Evolutionary conservation across 2,113 vertebrate genomes (phyloP).

Genomic region (Etheostoma spectabile): DNA sequence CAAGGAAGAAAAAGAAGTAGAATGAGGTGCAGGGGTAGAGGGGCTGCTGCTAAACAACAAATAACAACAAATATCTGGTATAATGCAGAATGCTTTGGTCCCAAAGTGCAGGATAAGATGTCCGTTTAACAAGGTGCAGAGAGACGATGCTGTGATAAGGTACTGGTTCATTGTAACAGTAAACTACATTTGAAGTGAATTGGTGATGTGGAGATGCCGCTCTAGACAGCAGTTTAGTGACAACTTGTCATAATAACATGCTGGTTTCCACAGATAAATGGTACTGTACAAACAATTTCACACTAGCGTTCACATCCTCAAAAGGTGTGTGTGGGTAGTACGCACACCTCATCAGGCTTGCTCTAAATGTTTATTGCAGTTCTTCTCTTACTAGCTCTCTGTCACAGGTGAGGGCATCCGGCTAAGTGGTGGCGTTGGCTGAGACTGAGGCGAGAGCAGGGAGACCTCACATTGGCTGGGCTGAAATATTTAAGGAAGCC

Average conservation of each 20-base stretch:
- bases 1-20: constrained; percentile 4
- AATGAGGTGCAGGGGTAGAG: constrained; percentile 14
- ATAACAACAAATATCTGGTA: constrained; percentile 49
- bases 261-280: constrained; percentile 9
- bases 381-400: constrained; percentile 29
- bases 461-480: constrained; percentile 63
- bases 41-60: constrained; percentile 20
- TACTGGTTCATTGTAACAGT: constrained; percentile 4
- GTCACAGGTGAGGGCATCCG: constrained; percentile 34
- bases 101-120: constrained; percentile 31
- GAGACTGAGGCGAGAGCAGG: constrained; percentile 61
- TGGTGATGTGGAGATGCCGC: not conserved
- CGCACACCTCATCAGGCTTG: constrained; percentile 18
- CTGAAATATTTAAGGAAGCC: constrained; percentile 73
- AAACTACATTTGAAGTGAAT: constrained; percentile 29
- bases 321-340: not conserved
- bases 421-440: constrained; percentile 60
- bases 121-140: constrained; percentile 48
- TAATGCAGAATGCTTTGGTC: constrained; percentile 17
- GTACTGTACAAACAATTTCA: constrained; percentile 17
- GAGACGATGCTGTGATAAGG: constrained; percentile 52
- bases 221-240: constrained; percentile 44
- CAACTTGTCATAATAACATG: constrained; percentile 30
- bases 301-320: constrained; percentile 21
- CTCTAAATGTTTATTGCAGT: constrained; percentile 21